These are phyloP conservation scores for Phymorhynchus buccinoides DNA, from an alignment of 1,140 invertebrate species.

Conservation along the genomic window DNA sequence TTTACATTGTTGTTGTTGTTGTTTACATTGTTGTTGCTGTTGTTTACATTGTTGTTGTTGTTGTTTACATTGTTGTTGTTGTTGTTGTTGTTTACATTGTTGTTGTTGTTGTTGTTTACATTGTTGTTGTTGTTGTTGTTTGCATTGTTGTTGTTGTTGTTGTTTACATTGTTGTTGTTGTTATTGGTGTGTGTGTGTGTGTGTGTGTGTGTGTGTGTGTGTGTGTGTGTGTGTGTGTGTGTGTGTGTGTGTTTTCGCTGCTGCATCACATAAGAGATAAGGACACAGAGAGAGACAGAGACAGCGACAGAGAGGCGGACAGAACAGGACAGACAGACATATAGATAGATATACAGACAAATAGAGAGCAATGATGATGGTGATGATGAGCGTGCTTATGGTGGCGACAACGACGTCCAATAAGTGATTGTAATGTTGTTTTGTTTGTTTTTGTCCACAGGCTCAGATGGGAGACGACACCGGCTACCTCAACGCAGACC, in stretches of 20 bases:
- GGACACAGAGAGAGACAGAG: background rate
- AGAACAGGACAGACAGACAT: background rate
- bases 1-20: no score
- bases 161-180: background rate
- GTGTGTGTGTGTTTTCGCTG: no score
- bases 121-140: no score
- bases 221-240: background rate
- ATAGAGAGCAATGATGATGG: background rate
- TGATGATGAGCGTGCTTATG: background rate
- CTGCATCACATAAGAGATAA: no score
- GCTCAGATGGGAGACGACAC: slow-evolving; percentile 44
- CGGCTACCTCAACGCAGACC: slow-evolving; percentile 44
- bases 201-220: background rate
- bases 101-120: no score
- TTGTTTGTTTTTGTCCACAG: slow-evolving; percentile 38
- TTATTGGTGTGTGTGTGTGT: background rate
- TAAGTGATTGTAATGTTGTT: background rate
- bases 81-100: no score
- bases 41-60: no score
- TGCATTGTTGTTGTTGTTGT: background rate
- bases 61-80: no score
- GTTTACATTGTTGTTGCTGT: no score
- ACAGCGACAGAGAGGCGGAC: background rate
- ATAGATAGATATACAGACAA: no score
- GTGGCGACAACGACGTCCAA: background rate